Percentiles rank a stretch among this genome's conserved stretches.
Evolutionary conservation across 2,888 invertebrate genomes (phyloP).

Genomic region (Litoditis marina): DNA sequence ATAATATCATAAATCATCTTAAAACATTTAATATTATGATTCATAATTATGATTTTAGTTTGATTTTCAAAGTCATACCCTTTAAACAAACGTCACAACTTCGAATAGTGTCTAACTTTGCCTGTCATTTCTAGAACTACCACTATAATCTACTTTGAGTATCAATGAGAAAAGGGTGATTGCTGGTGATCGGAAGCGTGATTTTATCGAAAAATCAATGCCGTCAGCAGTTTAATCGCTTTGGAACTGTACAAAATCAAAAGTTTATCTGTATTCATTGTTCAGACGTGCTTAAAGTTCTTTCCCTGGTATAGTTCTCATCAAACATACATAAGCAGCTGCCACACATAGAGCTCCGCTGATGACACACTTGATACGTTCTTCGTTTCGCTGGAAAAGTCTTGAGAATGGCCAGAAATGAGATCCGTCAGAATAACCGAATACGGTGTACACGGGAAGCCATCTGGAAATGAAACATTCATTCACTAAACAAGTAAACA

Average conservation of each 20-base stretch:
- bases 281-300: no score
- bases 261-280: no score
- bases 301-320: background rate
- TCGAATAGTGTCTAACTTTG: no score
- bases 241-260: background rate
- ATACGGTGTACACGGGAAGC: constrained; percentile 55
- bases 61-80: no score
- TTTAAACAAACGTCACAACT: no score
- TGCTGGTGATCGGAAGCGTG: no score
- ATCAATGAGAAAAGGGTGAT: no score
- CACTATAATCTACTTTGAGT: no score
- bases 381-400: constrained; percentile 48
- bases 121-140: no score
- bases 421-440: constrained; percentile 55
- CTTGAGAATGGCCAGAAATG: constrained; percentile 56
- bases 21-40: no score
- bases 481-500: constrained; percentile 5
- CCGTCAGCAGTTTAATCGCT: background rate
- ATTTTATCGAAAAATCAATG: constrained; percentile 5
- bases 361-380: constrained; percentile 53
- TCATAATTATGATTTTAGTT: no score
- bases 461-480: no score
- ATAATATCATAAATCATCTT: background rate
- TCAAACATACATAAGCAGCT: constrained; percentile 36
- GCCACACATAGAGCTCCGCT: constrained; percentile 39